These are phyloP conservation scores for Apamea epomidion DNA, from an alignment of 2,888 invertebrate genomes.

Conservation along the genomic window DNA sequence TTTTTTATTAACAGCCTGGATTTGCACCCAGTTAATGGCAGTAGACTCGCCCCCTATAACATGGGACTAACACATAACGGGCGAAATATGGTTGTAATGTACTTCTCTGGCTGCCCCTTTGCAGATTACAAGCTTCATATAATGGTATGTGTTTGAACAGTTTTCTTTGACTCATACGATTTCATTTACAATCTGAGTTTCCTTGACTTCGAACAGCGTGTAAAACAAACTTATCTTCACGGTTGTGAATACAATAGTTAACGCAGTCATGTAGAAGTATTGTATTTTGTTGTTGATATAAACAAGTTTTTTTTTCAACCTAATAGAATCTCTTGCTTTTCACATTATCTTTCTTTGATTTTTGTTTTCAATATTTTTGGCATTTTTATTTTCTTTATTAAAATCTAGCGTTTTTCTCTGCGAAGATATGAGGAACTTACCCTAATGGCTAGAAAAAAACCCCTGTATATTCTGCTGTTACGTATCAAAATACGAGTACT, in stretches of 20 bases:
- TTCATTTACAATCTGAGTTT: conserved; percentile 17
- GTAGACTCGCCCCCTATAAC: neutral
- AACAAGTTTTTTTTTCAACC: neutral
- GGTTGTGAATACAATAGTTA: conserved; percentile 12
- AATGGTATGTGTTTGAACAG: neutral
- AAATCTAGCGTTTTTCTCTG: neutral
- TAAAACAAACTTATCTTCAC: conserved; percentile 46
- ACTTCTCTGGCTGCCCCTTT: neutral
- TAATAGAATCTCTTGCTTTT: neutral
- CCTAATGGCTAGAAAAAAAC: neutral
- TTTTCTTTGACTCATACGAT: neutral
- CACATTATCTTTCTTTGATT: neutral
- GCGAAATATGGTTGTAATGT: neutral
- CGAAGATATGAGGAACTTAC: neutral
- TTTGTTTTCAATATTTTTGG: neutral
- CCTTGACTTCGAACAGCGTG: neutral
- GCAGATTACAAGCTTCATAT: neutral
- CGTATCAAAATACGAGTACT: no score
- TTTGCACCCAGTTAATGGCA: neutral
- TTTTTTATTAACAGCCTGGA: neutral
- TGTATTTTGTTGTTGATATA: neutral
- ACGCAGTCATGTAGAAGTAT: conserved; percentile 4
- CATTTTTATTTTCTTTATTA: no score
- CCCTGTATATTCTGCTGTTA: neutral
- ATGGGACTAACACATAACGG: neutral